Base-by-base conservation (phyloP, 2,888 invertebrate genomes). In the Mesodorylaimus sp. region DNA sequence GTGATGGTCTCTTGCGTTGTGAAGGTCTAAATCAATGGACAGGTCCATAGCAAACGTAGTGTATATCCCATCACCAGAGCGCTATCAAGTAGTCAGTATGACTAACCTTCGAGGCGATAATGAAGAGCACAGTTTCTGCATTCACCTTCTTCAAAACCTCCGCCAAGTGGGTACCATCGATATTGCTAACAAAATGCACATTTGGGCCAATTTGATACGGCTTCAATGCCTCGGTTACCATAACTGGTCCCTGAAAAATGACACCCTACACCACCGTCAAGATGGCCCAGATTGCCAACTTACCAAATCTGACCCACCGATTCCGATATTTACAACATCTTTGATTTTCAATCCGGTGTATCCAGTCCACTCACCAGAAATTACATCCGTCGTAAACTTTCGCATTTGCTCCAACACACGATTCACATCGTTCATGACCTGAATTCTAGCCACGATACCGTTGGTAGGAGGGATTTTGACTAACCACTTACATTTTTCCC, bases 1-100 rank as follows among this genome's bases (percentile, higher is more conserved):
- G 95, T 95, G 61, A 97, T 89, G 13, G 97, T 99, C 74, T 99
- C 97, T 70, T 71, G 93, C 0, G 95, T 97, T 44, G 95, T 97
- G 70, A 89, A 97, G 1, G 95, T 97, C 75, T 72, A 63, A 50
- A 64, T 47, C 48, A 43, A 46, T 25, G 29, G 3, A 25, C 13
- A 21, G 10, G 21, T 47, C 16, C 7, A 44, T 47, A 39, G 7
- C 21, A 42, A 39, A 44, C 3, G n/a, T n/a, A n/a, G n/a, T n/a
- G n/a, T n/a, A n/a, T 42, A n/a, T 13, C 36, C 36, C 10, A 13
- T n/a, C n/a, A n/a, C n/a, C n/a, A n/a, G n/a, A n/a, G n/a, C n/a
- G n/a, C n/a, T n/a, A n/a, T n/a, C n/a, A n/a, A n/a, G n/a, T n/a
- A n/a, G n/a, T n/a, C n/a, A n/a, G n/a, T n/a, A n/a, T n/a, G 3